Conservation (phyloP, 1,140 invertebrate genomes). For the Carposina sasakii region DNA sequence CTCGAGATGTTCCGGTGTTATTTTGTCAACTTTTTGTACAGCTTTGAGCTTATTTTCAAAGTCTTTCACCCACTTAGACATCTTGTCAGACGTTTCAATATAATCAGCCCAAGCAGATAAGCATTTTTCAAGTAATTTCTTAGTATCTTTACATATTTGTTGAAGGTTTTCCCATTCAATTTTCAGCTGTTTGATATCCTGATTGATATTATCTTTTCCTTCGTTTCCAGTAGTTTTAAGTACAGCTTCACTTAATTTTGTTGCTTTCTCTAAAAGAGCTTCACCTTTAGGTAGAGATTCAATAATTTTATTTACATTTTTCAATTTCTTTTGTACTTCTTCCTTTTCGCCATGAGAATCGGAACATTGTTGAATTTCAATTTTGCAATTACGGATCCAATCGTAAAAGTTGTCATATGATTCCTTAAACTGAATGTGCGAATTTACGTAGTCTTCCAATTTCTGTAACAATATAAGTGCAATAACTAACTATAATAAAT, state of each 20-base stretch:
- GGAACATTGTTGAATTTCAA: conserved; percentile 88
- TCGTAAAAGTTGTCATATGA: conserved; percentile 87
- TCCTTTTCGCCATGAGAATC: conserved; percentile 88
- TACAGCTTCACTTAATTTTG: conserved; percentile 84
- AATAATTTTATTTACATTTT: conserved; percentile 80
- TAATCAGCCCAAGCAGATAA: conserved; percentile 91
- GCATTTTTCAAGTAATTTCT: conserved; percentile 84
- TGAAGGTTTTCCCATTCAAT: conserved; percentile 91
- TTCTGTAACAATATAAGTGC: conserved; percentile 67
- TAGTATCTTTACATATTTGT: conserved; percentile 84
- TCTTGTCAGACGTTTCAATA: conserved; percentile 81
- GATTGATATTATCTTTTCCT: conserved; percentile 88
- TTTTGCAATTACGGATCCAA: conserved; percentile 88
- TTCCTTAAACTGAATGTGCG: conserved; percentile 90
- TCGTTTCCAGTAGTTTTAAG: conserved; percentile 87
- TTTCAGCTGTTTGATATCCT: conserved; percentile 89
- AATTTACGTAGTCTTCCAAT: conserved; percentile 86
- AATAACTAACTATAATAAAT: too few relatives aligned
- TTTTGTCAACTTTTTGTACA: conserved; percentile 83
- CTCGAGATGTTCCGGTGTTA: conserved; percentile 84
- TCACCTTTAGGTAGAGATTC: conserved; percentile 80
- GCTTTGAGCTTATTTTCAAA: conserved; percentile 79
- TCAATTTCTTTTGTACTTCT: conserved; percentile 81
- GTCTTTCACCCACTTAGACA: conserved; percentile 85
- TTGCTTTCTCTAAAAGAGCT: conserved; percentile 80